These are phyloP conservation scores for Microtus oregoni DNA, from an alignment of 2,113 vertebrate species.

Conservation along the genomic window DNA sequence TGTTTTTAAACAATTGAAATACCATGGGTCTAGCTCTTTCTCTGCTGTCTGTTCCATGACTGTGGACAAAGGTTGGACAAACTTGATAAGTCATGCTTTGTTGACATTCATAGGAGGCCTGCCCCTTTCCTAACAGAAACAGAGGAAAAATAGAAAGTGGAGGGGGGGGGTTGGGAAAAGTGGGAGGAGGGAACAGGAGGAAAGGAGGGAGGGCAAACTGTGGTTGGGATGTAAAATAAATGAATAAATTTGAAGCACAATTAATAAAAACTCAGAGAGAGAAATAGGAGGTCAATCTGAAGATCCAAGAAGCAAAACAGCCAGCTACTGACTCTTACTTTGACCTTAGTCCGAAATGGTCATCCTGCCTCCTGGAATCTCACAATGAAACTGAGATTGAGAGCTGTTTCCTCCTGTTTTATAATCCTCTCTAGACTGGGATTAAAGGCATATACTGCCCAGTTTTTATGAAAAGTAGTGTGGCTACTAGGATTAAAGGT, in stretches of 20 bases:
- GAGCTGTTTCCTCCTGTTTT: too few species aligned
- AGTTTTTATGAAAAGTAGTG: too few species aligned
- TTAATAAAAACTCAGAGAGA: too few species aligned
- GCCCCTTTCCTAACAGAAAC: not conserved
- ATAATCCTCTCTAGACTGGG: too few species aligned
- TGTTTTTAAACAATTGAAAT: slow-evolving; percentile 21
- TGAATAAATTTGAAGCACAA: not conserved
- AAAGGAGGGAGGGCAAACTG: not conserved
- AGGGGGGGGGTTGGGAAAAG: not conserved
- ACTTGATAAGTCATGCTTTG: not conserved
- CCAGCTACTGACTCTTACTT: too few species aligned
- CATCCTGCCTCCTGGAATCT: too few species aligned
- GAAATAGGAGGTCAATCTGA: too few species aligned
- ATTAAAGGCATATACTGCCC: too few species aligned
- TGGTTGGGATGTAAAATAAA: not conserved
- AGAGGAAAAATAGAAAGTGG: not conserved
- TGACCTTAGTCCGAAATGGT: rapidly evolving
- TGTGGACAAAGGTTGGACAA: slow-evolving; percentile 58
- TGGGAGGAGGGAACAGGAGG: not conserved
- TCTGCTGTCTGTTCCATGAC: slow-evolving; percentile 21
- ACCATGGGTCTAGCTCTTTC: not conserved
- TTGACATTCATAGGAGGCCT: not conserved
- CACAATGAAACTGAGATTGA: too few species aligned
- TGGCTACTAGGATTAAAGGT: too few species aligned
- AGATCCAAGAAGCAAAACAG: too few species aligned